Base-by-base conservation (phyloP, 2,888 invertebrate species). In the Epinotia demarniana region DNA sequence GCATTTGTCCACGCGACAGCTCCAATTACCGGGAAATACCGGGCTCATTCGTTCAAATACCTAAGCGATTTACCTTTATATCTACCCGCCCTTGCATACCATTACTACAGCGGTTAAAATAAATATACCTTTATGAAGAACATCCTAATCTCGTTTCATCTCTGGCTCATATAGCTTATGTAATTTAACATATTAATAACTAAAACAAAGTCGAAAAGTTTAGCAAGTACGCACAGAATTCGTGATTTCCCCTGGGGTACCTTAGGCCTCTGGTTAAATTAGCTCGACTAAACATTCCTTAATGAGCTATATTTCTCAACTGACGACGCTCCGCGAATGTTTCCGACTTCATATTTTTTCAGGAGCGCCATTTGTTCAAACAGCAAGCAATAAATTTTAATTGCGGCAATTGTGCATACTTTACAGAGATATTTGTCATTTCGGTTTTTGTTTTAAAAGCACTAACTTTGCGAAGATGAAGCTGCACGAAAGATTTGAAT, bases 1-100 rank as follows among this genome's bases (percentile, higher is more conserved):
- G 85, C 90, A 93, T 93, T 93, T 91, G 90, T 93, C 88, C 88
- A 80, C 83, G 80, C 85, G 92, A 92, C 93, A 92, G 91, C 86
- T 86, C 87, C 93, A 92, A 92, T 93, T 93, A 93, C 92, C 80
- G 86, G 85, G 86, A 87, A 87, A 88, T 85, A 89, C 87, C 85
- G 84, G 86, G 81, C 85, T 84, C 88, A 87, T 89, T 88, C 87
- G 86, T 88, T 86, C 84, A 85, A 86, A 87, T 86, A 87, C 87
- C 86, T 86, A 81, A 83, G 84, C 86, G 83, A 89, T 89, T 87
- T 88, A 87, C 85, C 84, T 88, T 81, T 81, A 85, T 82, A 78
- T 78, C 68, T 53, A 61, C 71, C 43, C 19, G 13, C 58, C 49
- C 61, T 61, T 39, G 67, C 73, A 63, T 61, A 61, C 57, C 58